Evolutionary conservation across 2,888 invertebrate genomes (phyloP), one percentile per base, ranked within the genome.

Genomic region (Gymnosoma rotundatum): DNA sequence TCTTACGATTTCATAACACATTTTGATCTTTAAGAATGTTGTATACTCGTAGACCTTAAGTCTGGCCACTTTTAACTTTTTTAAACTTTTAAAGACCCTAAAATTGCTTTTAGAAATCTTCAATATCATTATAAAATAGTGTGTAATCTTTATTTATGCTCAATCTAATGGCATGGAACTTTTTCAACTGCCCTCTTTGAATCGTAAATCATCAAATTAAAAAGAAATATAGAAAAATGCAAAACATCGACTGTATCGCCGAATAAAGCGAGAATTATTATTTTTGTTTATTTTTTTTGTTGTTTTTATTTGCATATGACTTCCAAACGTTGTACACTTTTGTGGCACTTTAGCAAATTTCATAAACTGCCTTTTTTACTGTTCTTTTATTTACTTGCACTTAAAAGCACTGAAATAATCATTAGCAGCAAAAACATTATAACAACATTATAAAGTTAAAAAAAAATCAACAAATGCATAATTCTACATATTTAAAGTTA

Each of bases 291-390:
- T n/a, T n/a, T n/a, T n/a, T n/a, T n/a, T n/a, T n/a, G n/a, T n/a
- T n/a, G 73, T 76, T 72, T 16, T 42, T 69, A 36, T 36, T 84
- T 20, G 18, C 10, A 81, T 84, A 84, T 78, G 58, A 74, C 70
- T 38, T 67, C n/a, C 7, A 5, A 48, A 48, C 5, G 66, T 20
- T 56, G 52, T 16, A n/a, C 32, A 50, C 42, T 76, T 58, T 50
- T 14, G 18, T 14, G 16, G 56, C 48, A 56, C 38, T 52, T 45
- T 52, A 67, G 61, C 48, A 73, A 64, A 42, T 48, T 45, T 60
- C 32, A 48, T 4, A 50, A 81, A 81, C 61, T 74, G 69, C 52
- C 69, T 83, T 64, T 83, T 60, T 73, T 32, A 32, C 32, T 32
- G 32, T 32, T 32, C 7, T 56, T 32, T 5, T 76, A 54, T 69